Conservation (phyloP, 2,113 vertebrate species). For the Nesogale talazaci region DNA sequence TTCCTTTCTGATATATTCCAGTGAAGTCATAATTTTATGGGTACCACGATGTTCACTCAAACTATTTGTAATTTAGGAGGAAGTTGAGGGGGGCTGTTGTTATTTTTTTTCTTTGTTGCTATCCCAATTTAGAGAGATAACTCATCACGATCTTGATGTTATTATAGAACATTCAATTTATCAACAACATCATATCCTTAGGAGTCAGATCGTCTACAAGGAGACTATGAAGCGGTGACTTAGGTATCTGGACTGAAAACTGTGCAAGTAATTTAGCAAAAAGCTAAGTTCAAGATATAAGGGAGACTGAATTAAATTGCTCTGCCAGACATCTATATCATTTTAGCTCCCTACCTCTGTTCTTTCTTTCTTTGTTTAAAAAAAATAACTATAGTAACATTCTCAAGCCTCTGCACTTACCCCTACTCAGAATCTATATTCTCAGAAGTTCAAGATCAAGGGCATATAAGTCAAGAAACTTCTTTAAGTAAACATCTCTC, state of each 20-base stretch:
- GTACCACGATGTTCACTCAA: slow-evolving; percentile 7
- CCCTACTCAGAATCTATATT: neutral
- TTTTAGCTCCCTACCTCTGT: neutral
- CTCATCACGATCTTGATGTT: neutral
- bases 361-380: neutral
- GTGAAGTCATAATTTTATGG: slow-evolving; percentile 33
- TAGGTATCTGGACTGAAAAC: neutral
- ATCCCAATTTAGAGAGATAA: neutral
- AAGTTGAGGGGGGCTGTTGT: neutral
- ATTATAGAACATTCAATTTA: neutral
- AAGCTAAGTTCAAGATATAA: neutral
- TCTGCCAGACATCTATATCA: neutral
- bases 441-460: neutral
- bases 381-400: neutral
- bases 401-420: neutral
- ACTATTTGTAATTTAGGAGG: slow-evolving; percentile 44
- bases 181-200: neutral
- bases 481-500: neutral
- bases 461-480: neutral
- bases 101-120: neutral
- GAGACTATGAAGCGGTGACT: neutral
- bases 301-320: neutral
- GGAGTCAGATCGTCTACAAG: neutral
- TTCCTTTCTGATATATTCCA: slow-evolving; percentile 23
- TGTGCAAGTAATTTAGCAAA: neutral